Conservation (phyloP, 2,888 invertebrate species). For the Watsonalla binaria region DNA sequence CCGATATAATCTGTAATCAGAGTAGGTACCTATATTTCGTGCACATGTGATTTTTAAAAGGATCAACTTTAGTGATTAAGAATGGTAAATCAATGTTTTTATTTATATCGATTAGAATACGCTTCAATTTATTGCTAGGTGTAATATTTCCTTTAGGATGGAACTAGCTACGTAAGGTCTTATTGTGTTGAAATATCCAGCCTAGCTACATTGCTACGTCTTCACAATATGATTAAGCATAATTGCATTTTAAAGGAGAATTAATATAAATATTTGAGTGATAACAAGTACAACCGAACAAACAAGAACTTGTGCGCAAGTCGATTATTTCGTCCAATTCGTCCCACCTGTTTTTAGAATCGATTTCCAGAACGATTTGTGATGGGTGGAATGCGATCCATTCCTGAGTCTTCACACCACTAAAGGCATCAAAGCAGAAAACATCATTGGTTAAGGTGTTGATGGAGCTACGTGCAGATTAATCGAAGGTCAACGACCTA, state of each 20-base stretch:
- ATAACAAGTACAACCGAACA: no score
- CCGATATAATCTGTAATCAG: not conserved
- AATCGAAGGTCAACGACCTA: slow-evolving; percentile 3
- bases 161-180: no score
- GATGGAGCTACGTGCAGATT: slow-evolving; percentile 25
- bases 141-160: no score
- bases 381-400: slow-evolving; percentile 20
- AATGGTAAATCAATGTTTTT: no score
- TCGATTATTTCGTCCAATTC: slow-evolving; percentile 3
- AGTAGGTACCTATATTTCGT: not conserved
- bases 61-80: no score
- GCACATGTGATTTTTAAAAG: not conserved
- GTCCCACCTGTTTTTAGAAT: slow-evolving; percentile 5
- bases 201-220: no score
- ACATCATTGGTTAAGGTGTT: slow-evolving; percentile 31
- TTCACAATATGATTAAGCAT: not conserved
- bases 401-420: slow-evolving; percentile 17
- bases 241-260: not conserved
- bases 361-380: slow-evolving; percentile 21
- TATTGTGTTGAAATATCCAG: no score
- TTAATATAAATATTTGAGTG: not conserved
- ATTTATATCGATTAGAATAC: no score
- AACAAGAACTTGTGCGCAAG: not conserved
- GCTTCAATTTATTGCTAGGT: no score
- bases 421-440: slow-evolving; percentile 28